Percentiles rank a stretch among this genome's conserved stretches.
phyloP scores from a whole-genome alignment of 2,113 vertebrate species.

The Herpailurus yagouaroundi region DNA sequence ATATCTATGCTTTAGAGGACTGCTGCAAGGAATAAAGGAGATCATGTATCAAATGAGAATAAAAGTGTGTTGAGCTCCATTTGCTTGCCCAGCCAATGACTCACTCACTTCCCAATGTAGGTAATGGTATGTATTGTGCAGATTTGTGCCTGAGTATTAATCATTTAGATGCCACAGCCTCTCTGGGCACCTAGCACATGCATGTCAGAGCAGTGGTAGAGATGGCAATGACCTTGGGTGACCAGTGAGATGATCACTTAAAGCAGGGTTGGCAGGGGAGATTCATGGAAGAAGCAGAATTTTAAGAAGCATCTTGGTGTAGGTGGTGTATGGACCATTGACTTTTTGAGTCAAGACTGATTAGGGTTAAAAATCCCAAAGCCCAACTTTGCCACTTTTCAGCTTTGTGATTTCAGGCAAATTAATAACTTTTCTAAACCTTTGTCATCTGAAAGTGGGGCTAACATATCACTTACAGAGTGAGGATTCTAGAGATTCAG shows the following conservation, averaged over 20 bases:
- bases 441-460: constrained; percentile 15
- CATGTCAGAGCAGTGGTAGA: neutral
- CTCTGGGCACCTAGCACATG: neutral
- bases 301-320: constrained; percentile 32
- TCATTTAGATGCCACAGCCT: neutral
- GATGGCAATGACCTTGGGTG: neutral
- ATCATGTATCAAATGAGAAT: neutral
- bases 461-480: neutral
- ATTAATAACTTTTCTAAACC: constrained; percentile 44
- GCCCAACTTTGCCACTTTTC: neutral
- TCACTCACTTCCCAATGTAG: constrained; percentile 36
- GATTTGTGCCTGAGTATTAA: neutral
- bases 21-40: neutral
- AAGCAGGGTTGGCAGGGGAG: neutral
- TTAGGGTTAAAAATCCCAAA: constrained; percentile 21
- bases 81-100: neutral
- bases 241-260: neutral
- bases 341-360: neutral
- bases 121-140: neutral
- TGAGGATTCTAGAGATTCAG: neutral
- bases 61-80: neutral
- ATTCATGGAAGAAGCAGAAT: neutral
- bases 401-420: constrained; percentile 5
- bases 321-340: neutral
- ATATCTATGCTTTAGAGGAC: neutral